Evolutionary conservation across 2,797 vertebrate species (phyloP), one percentile per base, ranked within the genome.

Genomic region (Semaprochilodus insignis): DNA sequence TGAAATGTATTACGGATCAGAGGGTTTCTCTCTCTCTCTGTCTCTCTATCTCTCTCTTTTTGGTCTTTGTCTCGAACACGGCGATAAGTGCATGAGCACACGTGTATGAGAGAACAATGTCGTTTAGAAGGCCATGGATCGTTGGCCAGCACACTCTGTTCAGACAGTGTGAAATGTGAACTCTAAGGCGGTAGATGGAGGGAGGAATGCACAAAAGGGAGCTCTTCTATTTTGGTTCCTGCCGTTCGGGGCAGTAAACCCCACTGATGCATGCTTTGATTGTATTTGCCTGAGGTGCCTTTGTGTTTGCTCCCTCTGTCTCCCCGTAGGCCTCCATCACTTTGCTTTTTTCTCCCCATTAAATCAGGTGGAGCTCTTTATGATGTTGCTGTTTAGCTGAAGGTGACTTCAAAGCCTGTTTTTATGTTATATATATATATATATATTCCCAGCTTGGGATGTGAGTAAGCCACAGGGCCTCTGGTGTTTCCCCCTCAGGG

Each of bases 251-350:
- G 78, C 78, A 54, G 70, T 84, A 78, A 87, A 86, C 77, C 84
- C 70, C 44, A 34, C 85, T 88, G 91, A 91, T 87, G 88, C 84
- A 83, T 79, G 76, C 86, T 89, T 90, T 92, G 88, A 91, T 91
- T 85, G 84, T 90, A 82, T 83, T 89, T 83, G 89, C 88, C 84
- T 73, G n/a, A 83, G 67, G 59, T 73, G 51, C 36, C 52, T 66
- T 74, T 52, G 13, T 19, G 4, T 51, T 67, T 2, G 15, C 34
- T 65, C 70, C 51, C 60, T 36, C 66, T 76, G 31, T 62, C 27
- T 27, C 59, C 71, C 75, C 27, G 7, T 40, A 48, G 4, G 44
- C 62, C 51, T 48, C 54, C 19, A 63, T 60, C 44, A 10, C 67
- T 59, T 54, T 54, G 14, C 25, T 21, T 74, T 81, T 77, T 70